These are phyloP conservation scores for Larimichthys polyactis DNA, from an alignment of 2,113 vertebrate species.

Conservation along the genomic window DNA sequence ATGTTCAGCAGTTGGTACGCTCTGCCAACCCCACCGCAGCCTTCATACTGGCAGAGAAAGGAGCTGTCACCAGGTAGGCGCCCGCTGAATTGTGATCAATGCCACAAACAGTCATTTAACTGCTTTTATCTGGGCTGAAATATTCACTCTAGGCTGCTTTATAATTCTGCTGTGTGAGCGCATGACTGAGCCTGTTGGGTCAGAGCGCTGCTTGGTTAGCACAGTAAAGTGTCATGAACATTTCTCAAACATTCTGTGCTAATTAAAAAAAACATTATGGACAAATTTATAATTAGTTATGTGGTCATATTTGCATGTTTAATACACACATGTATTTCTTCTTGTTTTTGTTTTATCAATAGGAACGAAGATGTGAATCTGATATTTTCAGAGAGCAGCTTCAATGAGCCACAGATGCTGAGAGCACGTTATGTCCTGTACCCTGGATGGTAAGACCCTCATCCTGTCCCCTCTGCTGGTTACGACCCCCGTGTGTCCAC, in stretches of 20 bases:
- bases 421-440: conserved; percentile 93
- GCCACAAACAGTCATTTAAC: conserved; percentile 48
- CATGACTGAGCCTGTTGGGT: conserved; percentile 33
- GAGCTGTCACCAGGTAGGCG: conserved; percentile 90
- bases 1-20: conserved; percentile 91
- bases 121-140: conserved; percentile 39
- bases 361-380: conserved; percentile 94
- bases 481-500: conserved; percentile 31
- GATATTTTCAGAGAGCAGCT: conserved; percentile 92
- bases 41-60: conserved; percentile 92
- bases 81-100: conserved; percentile 61
- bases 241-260: not conserved
- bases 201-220: not conserved
- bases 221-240: not conserved
- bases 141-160: conserved; percentile 32
- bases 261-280: not conserved
- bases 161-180: conserved; percentile 12
- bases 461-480: conserved; percentile 32
- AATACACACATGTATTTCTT: not conserved
- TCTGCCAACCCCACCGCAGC: conserved; percentile 90
- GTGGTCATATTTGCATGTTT: not conserved
- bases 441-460: conserved; percentile 91
- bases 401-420: conserved; percentile 90
- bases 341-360: not conserved
- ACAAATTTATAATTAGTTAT: not conserved